Evolutionary conservation across 2,888 invertebrate genomes (phyloP).

Genomic region (Clivina fossor): DNA sequence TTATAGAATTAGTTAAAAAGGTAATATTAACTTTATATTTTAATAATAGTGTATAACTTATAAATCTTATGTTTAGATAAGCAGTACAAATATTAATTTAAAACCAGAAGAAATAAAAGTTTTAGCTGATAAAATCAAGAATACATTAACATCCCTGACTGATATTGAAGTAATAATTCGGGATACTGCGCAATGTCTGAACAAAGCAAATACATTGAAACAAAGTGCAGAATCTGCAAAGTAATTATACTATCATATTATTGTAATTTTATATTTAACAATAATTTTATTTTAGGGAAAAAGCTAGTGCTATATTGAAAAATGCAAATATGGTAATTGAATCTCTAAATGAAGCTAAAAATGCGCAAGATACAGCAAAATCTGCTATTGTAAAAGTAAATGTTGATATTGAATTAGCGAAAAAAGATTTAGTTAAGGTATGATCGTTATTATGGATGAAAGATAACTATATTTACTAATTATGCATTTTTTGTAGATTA

Average conservation of each 20-base stretch:
- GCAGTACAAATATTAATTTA: slow-evolving; percentile 79
- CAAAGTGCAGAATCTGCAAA: slow-evolving; percentile 75
- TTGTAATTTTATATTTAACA: background rate
- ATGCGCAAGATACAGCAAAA: slow-evolving; percentile 81
- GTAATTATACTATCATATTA: slow-evolving; percentile 53
- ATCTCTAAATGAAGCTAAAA: slow-evolving; percentile 77
- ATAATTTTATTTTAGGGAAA: slow-evolving; percentile 52
- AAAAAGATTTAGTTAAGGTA: slow-evolving; percentile 38
- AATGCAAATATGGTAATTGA: slow-evolving; percentile 76
- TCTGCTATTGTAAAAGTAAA: slow-evolving; percentile 73
- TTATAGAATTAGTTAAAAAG: slow-evolving; percentile 60
- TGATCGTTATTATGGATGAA: no score
- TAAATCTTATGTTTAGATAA: no score
- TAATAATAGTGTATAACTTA: no score
- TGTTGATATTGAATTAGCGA: slow-evolving; percentile 34
- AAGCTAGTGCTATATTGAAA: slow-evolving; percentile 68
- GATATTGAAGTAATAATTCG: slow-evolving; percentile 90
- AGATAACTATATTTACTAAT: slow-evolving; percentile 15
- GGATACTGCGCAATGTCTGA: slow-evolving; percentile 82
- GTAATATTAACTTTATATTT: slow-evolving; percentile 43
- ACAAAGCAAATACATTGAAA: slow-evolving; percentile 73
- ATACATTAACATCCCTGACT: slow-evolving; percentile 83
- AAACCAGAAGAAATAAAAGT: slow-evolving; percentile 85
- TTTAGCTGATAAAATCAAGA: slow-evolving; percentile 79
- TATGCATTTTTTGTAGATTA: slow-evolving; percentile 71